Conservation (phyloP, 1,140 invertebrate species). For the Bombyx mandarina region DNA sequence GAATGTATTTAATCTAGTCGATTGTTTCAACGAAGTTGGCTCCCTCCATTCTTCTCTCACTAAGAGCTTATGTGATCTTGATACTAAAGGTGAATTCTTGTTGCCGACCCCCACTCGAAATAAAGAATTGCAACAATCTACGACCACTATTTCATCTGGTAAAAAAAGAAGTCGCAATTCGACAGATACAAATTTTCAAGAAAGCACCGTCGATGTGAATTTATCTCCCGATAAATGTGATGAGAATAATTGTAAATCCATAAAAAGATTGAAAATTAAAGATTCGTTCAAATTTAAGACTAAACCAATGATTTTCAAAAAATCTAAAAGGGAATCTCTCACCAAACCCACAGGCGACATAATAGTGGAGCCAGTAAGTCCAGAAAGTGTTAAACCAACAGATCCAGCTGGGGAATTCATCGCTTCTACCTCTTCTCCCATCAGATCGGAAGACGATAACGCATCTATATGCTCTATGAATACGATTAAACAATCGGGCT, state of each 20-base stretch:
- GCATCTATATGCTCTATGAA: slow-evolving; percentile 63
- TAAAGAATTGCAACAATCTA: slow-evolving; percentile 57
- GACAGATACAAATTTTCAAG: slow-evolving; percentile 64
- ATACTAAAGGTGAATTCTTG: slow-evolving; percentile 55
- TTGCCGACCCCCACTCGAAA: slow-evolving; percentile 39
- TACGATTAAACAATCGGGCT: slow-evolving; percentile 65
- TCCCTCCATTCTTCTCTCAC: slow-evolving; percentile 61
- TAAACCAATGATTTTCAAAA: slow-evolving; percentile 62
- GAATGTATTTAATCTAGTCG: slow-evolving; percentile 62
- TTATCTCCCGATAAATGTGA: slow-evolving; percentile 57
- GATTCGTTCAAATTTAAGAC: slow-evolving; percentile 70
- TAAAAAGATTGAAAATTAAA: slow-evolving; percentile 68
- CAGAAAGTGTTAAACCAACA: slow-evolving; percentile 47
- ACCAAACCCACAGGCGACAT: slow-evolving; percentile 51
- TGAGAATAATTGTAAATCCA: slow-evolving; percentile 66
- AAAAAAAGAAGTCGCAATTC: slow-evolving; percentile 68
- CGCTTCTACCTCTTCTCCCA: slow-evolving; percentile 61
- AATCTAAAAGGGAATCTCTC: slow-evolving; percentile 56
- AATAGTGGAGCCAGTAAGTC: slow-evolving; percentile 51
- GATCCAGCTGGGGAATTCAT: slow-evolving; percentile 58
- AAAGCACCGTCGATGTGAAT: slow-evolving; percentile 46
- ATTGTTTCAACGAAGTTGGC: slow-evolving; percentile 55
- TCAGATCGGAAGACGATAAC: slow-evolving; percentile 59
- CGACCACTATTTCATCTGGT: slow-evolving; percentile 56
- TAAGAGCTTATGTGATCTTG: slow-evolving; percentile 60